Evolutionary conservation across 2,113 vertebrate species (phyloP).

Genomic region (Triplophysa siluroides): DNA sequence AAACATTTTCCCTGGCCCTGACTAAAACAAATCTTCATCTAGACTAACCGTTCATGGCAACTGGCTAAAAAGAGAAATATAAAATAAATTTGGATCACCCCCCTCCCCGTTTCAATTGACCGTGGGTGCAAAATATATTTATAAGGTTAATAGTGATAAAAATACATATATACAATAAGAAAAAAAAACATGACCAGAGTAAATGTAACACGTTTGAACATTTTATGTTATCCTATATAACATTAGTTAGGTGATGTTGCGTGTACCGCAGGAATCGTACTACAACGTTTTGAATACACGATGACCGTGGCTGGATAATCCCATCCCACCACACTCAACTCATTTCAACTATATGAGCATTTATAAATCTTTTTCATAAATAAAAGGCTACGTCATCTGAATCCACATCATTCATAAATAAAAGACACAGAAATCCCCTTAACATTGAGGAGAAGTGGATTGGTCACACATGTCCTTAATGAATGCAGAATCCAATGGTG

Average conservation of each 20-base stretch:
- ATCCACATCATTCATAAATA: slow-evolving; percentile 54
- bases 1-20: slow-evolving; percentile 35
- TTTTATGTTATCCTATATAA: slow-evolving; percentile 63
- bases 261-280: slow-evolving; percentile 68
- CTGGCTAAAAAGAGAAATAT: slow-evolving; percentile 40
- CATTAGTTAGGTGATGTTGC: slow-evolving; percentile 73
- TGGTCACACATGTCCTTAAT: slow-evolving; percentile 41
- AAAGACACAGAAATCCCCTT: slow-evolving; percentile 48
- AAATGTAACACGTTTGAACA: slow-evolving; percentile 64
- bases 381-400: slow-evolving; percentile 48
- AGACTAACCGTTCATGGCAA: slow-evolving; percentile 33
- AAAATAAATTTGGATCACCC: slow-evolving; percentile 76
- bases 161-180: slow-evolving; percentile 84
- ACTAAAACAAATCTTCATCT: slow-evolving; percentile 49
- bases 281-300: slow-evolving; percentile 39
- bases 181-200: slow-evolving; percentile 67
- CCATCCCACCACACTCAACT: slow-evolving; percentile 28
- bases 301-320: slow-evolving; percentile 29
- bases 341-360: slow-evolving; percentile 25
- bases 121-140: slow-evolving; percentile 77
- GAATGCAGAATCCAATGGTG: slow-evolving; percentile 37
- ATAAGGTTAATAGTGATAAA: slow-evolving; percentile 82
- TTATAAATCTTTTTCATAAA: slow-evolving; percentile 52
- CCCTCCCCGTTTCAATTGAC: slow-evolving; percentile 80
- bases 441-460: slow-evolving; percentile 38